Percentiles rank a stretch among this genome's conserved stretches.
Evolutionary conservation across 2,113 vertebrate species (phyloP).

Genomic region (Raja brachyura): DNA sequence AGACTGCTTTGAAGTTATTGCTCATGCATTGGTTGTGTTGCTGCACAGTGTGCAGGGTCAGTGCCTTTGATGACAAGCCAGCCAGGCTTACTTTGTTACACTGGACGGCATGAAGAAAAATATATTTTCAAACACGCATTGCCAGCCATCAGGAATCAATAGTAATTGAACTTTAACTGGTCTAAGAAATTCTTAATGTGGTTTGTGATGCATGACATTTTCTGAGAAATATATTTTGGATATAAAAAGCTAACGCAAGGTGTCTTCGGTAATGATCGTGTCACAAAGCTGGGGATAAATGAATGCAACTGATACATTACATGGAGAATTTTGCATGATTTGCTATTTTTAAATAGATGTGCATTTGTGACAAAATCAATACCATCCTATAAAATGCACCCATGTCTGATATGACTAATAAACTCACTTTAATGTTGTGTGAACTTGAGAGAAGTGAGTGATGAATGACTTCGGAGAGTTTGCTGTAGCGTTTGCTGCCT

Average conservation of each 20-base stretch:
- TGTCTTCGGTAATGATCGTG: not conserved
- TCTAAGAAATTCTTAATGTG: not conserved
- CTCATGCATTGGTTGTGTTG: not conserved
- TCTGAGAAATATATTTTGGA: not conserved
- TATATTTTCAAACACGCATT: not conserved
- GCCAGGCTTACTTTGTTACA: not conserved
- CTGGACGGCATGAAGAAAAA: not conserved
- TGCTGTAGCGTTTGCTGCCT: not conserved
- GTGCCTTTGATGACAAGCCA: not conserved
- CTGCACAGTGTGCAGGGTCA: not conserved
- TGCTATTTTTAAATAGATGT: not conserved
- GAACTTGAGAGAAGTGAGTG: not conserved
- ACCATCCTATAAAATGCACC: too few species aligned
- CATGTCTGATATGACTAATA: constrained; percentile 7
- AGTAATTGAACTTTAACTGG: not conserved
- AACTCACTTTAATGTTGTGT: constrained; percentile 32
- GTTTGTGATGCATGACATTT: not conserved
- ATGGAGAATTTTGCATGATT: not conserved
- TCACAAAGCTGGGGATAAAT: not conserved
- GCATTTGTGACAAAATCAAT: constrained; percentile 16
- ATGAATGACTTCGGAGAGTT: not conserved
- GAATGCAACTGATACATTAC: not conserved
- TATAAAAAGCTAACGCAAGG: not conserved
- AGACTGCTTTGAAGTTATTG: not conserved
- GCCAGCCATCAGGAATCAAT: too few species aligned